phyloP scores from a whole-genome alignment of 2,797 vertebrate species.

The Mormyrus proboscirostris region DNA sequence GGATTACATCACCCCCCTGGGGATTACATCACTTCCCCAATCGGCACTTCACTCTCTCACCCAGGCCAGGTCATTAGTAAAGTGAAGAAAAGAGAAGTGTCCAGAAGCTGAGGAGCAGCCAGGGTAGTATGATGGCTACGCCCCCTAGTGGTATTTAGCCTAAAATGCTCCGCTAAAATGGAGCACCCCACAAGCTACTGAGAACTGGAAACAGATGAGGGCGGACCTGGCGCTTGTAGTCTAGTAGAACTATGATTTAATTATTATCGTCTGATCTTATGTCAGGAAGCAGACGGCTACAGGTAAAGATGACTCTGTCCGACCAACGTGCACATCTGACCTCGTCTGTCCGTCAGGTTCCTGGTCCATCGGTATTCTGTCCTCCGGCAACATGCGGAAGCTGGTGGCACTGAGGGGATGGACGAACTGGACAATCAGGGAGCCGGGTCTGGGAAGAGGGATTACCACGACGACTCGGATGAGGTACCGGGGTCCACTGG shows the following conservation, averaged over 20 bases:
- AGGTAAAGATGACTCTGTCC: neutral
- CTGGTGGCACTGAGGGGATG: constrained; percentile 61
- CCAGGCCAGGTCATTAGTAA: neutral
- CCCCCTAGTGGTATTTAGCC: neutral
- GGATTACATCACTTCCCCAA: neutral
- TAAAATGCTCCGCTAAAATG: neutral
- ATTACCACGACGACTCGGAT: constrained; percentile 87
- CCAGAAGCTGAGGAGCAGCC: neutral
- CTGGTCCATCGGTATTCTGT: constrained; percentile 88
- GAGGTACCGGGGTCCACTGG: constrained; percentile 62
- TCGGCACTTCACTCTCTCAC: neutral
- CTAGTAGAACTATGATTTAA: neutral
- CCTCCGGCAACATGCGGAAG: constrained; percentile 77
- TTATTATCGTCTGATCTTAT: neutral
- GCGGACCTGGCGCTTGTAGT: neutral
- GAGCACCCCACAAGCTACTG: neutral
- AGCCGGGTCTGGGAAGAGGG: constrained; percentile 57
- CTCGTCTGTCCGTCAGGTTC: constrained; percentile 61
- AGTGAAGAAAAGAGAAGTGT: neutral
- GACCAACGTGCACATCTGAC: neutral
- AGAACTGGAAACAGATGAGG: neutral
- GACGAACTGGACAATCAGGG: constrained; percentile 66
- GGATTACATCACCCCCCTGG: neutral
- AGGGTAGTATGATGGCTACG: neutral
- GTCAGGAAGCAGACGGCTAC: neutral